These are phyloP conservation scores for Sussaba pulchella DNA, from an alignment of 2,888 invertebrate species.

Conservation along the genomic window DNA sequence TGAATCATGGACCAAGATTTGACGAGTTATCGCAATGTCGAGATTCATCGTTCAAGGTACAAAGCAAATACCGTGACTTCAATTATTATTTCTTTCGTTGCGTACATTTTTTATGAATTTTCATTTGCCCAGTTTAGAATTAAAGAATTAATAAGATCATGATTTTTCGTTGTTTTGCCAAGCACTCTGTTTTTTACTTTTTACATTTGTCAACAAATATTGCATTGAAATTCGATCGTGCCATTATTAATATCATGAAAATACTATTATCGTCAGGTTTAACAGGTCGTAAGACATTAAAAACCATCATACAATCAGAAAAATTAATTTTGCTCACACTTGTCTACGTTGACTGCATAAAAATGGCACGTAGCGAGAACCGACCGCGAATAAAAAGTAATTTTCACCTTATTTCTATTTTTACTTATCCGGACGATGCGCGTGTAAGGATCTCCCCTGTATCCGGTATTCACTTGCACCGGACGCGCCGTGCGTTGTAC, in stretches of 20 bases:
- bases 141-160: too few relatives aligned
- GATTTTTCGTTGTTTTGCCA: too few relatives aligned
- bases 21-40: background rate
- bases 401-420: slow-evolving; percentile 18
- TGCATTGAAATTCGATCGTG: too few relatives aligned
- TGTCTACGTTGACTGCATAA: background rate
- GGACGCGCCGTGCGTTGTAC: slow-evolving; percentile 4
- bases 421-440: background rate
- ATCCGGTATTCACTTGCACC: slow-evolving; percentile 16
- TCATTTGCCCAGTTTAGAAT: too few relatives aligned
- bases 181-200: too few relatives aligned
- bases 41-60: background rate
- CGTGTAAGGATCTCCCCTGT: slow-evolving; percentile 8
- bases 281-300: too few relatives aligned
- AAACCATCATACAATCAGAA: background rate
- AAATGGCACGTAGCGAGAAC: background rate
- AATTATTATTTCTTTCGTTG: too few relatives aligned
- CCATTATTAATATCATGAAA: too few relatives aligned
- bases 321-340: background rate
- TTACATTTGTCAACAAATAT: background rate
- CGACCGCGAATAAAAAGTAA: background rate
- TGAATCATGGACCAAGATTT: background rate
- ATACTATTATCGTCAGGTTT: too few relatives aligned
- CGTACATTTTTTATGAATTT: too few relatives aligned
- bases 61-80: background rate